These are phyloP conservation scores for Lithophane semibrunnea DNA, from an alignment of 2,888 invertebrate species.

Conservation along the genomic window DNA sequence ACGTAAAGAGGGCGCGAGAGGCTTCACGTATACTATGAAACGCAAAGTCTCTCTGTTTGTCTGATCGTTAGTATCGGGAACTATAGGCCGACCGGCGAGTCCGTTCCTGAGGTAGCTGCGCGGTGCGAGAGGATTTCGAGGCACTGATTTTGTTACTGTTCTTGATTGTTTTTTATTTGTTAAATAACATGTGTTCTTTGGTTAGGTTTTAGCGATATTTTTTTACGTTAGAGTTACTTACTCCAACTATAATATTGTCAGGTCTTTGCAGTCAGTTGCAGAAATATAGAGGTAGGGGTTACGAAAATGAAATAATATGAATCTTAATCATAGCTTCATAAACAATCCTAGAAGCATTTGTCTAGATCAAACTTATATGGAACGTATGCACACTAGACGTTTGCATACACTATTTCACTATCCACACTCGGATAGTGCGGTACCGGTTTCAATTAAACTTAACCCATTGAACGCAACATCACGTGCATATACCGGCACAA, in stretches of 20 bases:
- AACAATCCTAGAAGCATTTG: not conserved
- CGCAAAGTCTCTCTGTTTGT: not conserved
- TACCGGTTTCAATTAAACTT: conserved; percentile 82
- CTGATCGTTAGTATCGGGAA: not conserved
- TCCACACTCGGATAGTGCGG: not conserved
- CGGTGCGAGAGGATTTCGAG: too few species aligned
- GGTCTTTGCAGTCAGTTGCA: not conserved
- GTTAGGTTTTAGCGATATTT: not conserved
- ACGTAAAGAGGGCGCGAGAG: not conserved
- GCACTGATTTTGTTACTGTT: not conserved
- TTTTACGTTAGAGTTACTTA: too few species aligned
- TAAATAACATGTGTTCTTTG: not conserved
- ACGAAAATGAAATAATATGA: too few species aligned
- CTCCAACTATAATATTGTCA: not conserved
- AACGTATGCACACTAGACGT: not conserved
- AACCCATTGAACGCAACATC: conserved; percentile 74
- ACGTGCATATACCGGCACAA: conserved; percentile 70
- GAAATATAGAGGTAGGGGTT: too few species aligned
- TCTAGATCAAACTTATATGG: not conserved
- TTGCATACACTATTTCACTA: conserved; percentile 18
- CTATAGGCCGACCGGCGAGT: too few species aligned
- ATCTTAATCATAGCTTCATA: not conserved
- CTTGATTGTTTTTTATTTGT: not conserved
- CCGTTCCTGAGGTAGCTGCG: too few species aligned
- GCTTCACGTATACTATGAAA: not conserved